Percentiles rank a stretch among this genome's conserved stretches.
Conservation (phyloP, 1,140 invertebrate species). For the Cotesia vestalis region DNA sequence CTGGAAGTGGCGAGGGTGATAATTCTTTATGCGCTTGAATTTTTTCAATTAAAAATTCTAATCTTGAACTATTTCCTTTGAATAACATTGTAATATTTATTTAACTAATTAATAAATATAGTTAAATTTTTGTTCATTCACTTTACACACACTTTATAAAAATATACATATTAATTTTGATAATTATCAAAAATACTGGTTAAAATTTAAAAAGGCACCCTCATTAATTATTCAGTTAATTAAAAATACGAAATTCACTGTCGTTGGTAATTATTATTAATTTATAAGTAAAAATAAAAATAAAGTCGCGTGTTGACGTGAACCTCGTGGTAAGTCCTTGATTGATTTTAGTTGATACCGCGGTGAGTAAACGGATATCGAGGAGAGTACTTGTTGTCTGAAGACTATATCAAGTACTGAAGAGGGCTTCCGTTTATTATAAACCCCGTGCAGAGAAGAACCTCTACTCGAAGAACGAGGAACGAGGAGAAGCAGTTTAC, state of each 20-base stretch:
- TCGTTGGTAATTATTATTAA: not conserved
- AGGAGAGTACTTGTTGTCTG: conserved; percentile 30
- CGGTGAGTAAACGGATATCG: conserved; percentile 26
- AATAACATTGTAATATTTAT: conserved; percentile 72
- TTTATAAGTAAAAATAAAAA: not conserved
- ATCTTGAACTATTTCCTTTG: conserved; percentile 80
- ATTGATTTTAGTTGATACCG: conserved; percentile 25
- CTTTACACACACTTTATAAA: not conserved
- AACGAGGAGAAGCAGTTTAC: conserved; percentile 27
- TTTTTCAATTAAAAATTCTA: conserved; percentile 84
- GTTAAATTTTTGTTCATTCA: not conserved
- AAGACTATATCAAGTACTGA: conserved; percentile 45
- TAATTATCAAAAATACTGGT: not conserved
- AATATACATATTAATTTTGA: not conserved
- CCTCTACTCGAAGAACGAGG: not conserved
- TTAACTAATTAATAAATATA: not conserved
- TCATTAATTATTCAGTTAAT: not conserved
- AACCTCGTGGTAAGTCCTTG: conserved; percentile 13
- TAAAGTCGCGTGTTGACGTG: not conserved
- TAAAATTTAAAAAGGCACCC: not conserved
- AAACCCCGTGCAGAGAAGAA: conserved; percentile 37
- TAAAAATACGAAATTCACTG: not conserved
- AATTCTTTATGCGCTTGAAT: conserved; percentile 81
- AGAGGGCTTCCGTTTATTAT: conserved; percentile 55
- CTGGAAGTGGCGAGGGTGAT: conserved; percentile 52